A percentile compares a stretch with the other conserved stretches of the same genome.
phyloP scores from a whole-genome alignment of 2,888 invertebrate species.

The Perizoma flavofasciatum region DNA sequence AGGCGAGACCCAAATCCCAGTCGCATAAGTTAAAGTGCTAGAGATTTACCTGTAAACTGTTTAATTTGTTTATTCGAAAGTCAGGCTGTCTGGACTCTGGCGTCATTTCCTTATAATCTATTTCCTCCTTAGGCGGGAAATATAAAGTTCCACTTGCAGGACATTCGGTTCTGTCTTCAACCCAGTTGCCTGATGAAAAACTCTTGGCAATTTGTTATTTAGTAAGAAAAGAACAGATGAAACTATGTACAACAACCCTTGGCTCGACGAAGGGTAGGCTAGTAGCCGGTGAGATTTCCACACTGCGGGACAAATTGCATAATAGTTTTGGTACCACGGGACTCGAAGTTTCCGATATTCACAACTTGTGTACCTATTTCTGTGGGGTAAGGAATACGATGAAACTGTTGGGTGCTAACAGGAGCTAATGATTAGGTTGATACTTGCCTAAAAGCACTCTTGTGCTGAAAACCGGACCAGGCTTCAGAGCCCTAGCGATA shows the following conservation, averaged over 20 bases:
- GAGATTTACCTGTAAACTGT: constrained; percentile 56
- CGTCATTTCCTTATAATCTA: constrained; percentile 60
- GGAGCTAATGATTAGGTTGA: background rate
- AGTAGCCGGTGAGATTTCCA: too few species aligned
- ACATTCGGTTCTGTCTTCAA: constrained; percentile 73
- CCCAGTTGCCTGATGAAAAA: constrained; percentile 69
- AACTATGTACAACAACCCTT: too few species aligned
- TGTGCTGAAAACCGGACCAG: constrained; percentile 53
- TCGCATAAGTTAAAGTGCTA: too few species aligned
- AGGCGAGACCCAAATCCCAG: too few species aligned
- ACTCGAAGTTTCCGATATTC: too few species aligned
- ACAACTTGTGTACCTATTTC: too few species aligned
- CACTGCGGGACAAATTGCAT: too few species aligned
- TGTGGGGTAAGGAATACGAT: too few species aligned
- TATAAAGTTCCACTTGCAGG: constrained; percentile 63
- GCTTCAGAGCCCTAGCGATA: constrained; percentile 55
- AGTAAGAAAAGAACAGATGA: too few species aligned
- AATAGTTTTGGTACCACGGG: too few species aligned
- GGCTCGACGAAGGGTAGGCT: too few species aligned
- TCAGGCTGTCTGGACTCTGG: constrained; percentile 65
- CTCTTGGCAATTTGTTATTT: background rate
- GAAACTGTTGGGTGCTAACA: too few species aligned
- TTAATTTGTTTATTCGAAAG: constrained; percentile 68
- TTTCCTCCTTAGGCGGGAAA: constrained; percentile 65
- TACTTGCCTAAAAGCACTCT: constrained; percentile 68